Evolutionary conservation across 37 sponge, comb jelly and placozoan species (phyloP).

Genomic region (Haliclona indistincta): DNA sequence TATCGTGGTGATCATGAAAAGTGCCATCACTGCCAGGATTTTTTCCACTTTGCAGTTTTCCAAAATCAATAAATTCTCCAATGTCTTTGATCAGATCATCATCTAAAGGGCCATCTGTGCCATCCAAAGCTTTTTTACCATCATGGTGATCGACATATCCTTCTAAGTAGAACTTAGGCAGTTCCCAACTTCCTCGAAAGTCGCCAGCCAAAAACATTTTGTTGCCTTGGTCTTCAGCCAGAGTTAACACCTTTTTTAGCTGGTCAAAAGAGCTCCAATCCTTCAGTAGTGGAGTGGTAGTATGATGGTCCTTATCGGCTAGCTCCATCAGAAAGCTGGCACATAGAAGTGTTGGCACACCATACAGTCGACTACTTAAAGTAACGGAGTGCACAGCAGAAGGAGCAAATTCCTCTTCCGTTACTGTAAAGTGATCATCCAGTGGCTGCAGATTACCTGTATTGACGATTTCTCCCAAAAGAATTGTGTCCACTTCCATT

Average conservation of each 20-base stretch:
- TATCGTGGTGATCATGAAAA: constrained; percentile 14
- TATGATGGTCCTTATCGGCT: too few species aligned
- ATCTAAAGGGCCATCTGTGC: constrained; percentile 6
- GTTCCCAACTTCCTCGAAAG: constrained; percentile 20
- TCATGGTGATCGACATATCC: constrained; percentile 28
- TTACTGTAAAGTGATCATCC: constrained; percentile 1
- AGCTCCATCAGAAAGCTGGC: constrained; percentile 29
- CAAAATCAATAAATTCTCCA: constrained; percentile 7
- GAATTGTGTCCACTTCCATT: constrained; percentile 32
- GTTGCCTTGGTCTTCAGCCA: neutral
- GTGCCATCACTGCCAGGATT: constrained; percentile 16
- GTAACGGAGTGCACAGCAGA: constrained; percentile 20
- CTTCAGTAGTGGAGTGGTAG: neutral
- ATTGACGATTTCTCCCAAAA: constrained; percentile 20
- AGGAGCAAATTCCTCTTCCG: neutral
- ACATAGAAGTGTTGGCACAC: constrained; percentile 28
- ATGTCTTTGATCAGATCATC: neutral
- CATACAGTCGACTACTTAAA: constrained; percentile 6
- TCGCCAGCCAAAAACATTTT: constrained; percentile 4
- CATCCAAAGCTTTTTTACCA: neutral
- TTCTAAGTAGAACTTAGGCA: constrained; percentile 23
- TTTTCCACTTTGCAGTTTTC: neutral
- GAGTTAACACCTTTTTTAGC: neutral
- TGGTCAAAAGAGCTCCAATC: constrained; percentile 13
- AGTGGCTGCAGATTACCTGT: constrained; percentile 10